Base-by-base conservation (phyloP, 2,888 invertebrate species). In the Pollenia griseotomentosa region DNA sequence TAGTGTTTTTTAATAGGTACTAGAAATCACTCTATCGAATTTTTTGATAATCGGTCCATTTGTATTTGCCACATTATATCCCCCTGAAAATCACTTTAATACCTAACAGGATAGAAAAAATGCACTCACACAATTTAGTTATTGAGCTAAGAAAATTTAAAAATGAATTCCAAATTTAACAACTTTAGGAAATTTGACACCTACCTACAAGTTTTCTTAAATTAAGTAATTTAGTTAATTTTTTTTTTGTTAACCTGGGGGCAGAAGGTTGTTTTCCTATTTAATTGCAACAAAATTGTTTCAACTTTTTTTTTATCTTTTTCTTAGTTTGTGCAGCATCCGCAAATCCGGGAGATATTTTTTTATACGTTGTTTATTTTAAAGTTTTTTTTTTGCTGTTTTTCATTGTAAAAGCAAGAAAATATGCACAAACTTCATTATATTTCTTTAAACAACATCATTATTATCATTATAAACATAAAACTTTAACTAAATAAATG, bases 271-370 rank as follows among this genome's bases (percentile, higher is more conserved):
- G 83, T 14, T 5, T 6, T n/a, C 33, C 19, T 53, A 44, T 61
- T 14, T 51, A 44, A 53, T 46, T 16, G 5, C 63, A 44, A 23
- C 48, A 19, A 61, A 70, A 83, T 59, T 84, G 53, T 63, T 85
- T 80, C 40, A 57, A 48, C 46, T 74, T 80, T 51, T 11, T 83
- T 66, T 81, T 57, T 65, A 57, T 33, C 23, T 66, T 70, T 33
- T 33, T 33, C 33, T 33, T 33, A 6, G 33, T 33, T 85, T 77
- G 75, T 85, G 80, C 88, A 88, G 83, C 88, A 84, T 88, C 87
- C 88, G 88, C 83, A 86, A 88, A 86, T 84, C 86, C 81, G 86
- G 73, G 57, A 78, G 70, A 85, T 74, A 78, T 68, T 79, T 78
- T 77, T 73, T 65, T 66, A 42, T 70, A 55, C 10, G 40, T 11